phyloP scores from a whole-genome alignment of 2,888 invertebrate genomes.

The Bombylius discolor region DNA sequence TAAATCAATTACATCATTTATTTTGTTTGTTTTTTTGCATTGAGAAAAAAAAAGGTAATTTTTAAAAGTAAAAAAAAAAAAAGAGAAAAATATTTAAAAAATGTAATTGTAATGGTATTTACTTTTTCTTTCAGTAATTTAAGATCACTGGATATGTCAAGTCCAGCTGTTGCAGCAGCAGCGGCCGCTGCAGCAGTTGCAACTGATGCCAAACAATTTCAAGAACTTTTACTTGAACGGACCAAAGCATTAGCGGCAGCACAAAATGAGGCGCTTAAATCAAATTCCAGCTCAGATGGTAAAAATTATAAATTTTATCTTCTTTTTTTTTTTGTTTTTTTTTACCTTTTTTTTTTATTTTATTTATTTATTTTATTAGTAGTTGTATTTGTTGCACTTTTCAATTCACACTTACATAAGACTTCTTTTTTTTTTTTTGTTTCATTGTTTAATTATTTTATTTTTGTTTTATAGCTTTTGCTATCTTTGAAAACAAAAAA shows the following conservation, averaged over 20 bases:
- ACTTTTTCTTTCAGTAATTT: conserved; percentile 44
- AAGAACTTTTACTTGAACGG: conserved; percentile 63
- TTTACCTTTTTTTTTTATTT: neutral
- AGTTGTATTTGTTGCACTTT: no score
- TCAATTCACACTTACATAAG: no score
- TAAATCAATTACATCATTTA: neutral
- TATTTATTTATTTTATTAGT: no score
- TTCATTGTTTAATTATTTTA: no score
- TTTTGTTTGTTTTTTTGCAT: neutral
- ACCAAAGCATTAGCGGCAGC: conserved; percentile 49
- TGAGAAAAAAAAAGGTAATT: neutral
- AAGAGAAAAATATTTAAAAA: neutral
- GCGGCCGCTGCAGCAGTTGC: conserved; percentile 53
- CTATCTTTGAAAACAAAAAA: no score
- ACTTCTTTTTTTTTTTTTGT: no score
- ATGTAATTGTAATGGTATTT: neutral
- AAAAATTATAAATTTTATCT: conserved; percentile 12
- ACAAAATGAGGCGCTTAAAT: conserved; percentile 42
- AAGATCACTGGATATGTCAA: conserved; percentile 62
- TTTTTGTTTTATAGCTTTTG: no score
- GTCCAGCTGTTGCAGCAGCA: conserved; percentile 42
- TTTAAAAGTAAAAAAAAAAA: neutral
- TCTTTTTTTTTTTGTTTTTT: conserved; percentile 5
- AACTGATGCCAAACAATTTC: conserved; percentile 48
- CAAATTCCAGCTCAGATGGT: conserved; percentile 36